Evolutionary conservation across 2,113 vertebrate species (phyloP), one percentile per base, ranked within the genome.

Genomic region (Tricholaema leucomelas): DNA sequence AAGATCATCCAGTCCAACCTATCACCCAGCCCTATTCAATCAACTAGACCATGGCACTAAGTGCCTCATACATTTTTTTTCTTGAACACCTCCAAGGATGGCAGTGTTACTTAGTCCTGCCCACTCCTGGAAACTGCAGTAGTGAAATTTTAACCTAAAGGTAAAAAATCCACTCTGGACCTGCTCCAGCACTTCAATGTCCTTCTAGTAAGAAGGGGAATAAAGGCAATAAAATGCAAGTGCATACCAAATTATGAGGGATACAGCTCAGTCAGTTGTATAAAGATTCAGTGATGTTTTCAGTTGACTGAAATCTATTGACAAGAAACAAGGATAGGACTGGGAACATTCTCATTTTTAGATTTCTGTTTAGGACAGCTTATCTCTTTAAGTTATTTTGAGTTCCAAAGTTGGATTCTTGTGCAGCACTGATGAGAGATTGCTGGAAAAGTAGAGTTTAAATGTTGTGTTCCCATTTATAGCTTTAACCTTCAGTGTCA

Each of bases 151-250:
- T n/a, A n/a, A n/a, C n/a, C n/a, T n/a, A n/a, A n/a, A n/a, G n/a
- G n/a, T n/a, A n/a, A n/a, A n/a, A n/a, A n/a, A n/a, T n/a, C n/a
- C n/a, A n/a, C 40, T 40, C 40, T 40, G 40, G 40, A 40, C 40
- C 40, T 40, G 40, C 40, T 40, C 14, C 14, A 40, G 40, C 40
- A 40, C 46, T 21, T 23, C 46, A 48, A 23, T 48, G 46, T 11
- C 46, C 46, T 48, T 48, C 46, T 48, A 11, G 10, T 48, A 19
- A 21, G 12, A 21, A 48, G 46, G 46, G 20, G 46, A 48, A 81
- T 74, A 90, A 87, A 93, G 42, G 23, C 81, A 35, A 84, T 65
- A 58, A 94, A 95, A 87, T 81, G 87, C 17, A 80, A 85, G 35
- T 46, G 12, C 12, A 27, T 75, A 92, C 60, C 92, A 36, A 88